Base-by-base conservation (phyloP, 2,888 invertebrate genomes). In the Cremastobaeus sp. region DNA sequence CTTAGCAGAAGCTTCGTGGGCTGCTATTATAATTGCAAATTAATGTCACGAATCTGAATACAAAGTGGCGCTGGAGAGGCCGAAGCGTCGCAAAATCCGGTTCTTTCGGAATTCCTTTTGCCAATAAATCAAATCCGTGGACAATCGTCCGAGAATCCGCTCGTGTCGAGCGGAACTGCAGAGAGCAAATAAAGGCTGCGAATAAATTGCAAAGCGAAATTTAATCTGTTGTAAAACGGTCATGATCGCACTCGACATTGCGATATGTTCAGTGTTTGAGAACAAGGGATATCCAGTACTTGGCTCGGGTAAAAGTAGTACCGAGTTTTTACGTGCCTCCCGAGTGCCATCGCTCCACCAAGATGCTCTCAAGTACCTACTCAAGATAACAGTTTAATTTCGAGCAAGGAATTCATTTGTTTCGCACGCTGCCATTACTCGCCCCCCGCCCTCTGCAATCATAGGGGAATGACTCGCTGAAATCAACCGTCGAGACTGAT, bases 311-410 rank as follows among this genome's bases (percentile, higher is more conserved):
- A 55, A 70, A 70, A 74, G 74, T 60, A 65, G 70, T 43, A 5
- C 34, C 43, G 60, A 47, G 68, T 68, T 59, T 59, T 76, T 71
- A 74, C 68, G 59, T 37, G 71, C 34, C 71, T 52, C 70, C 25
- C 37, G 62, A 57, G 73, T 62, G 54, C 47, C 50, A 50, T 70
- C 66, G 69, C 66, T 66, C 60, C n/a, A 62, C 52, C 71, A 60
- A 74, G 64, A 71, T 52, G 69, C 64, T 57, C 55, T 73, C 28
- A 65, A 74, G 69, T 74, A 65, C 47, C 69, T 50, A 34, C 71
- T 76, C 69, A 43, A 72, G 57, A 76, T 72, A 76, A 74, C 71
- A 70, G 66, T 76, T 74, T 65, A 74, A 77, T 73, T 76, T 69
- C 43, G 28, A 54, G 47, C 55, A 54, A 57, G 57, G 57, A 73